phyloP scores from a whole-genome alignment of 2,113 vertebrate species.

The Limanda limanda region DNA sequence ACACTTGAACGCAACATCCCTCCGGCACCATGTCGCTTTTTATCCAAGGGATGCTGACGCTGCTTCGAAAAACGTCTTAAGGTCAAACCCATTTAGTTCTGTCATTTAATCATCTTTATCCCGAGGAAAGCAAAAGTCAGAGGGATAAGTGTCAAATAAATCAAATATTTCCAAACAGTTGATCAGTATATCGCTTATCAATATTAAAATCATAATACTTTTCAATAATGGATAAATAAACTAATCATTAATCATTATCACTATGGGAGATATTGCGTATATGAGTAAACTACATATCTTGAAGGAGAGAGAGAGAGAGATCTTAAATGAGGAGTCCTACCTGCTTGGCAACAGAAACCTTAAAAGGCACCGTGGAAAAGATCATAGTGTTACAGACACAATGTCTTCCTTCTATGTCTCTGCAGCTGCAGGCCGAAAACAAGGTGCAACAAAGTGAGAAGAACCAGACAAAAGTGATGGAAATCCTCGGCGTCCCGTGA shows the following conservation, averaged over 20 bases:
- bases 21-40: slow-evolving; percentile 9
- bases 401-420: slow-evolving; percentile 15
- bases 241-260: neutral
- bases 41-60: neutral
- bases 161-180: neutral
- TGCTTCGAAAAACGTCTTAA: neutral
- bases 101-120: neutral
- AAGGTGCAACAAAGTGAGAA: neutral
- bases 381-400: slow-evolving; percentile 51
- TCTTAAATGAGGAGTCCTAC: slow-evolving; percentile 54
- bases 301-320: neutral
- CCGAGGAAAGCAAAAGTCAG: neutral
- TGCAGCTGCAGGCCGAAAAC: slow-evolving; percentile 21
- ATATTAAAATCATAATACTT: neutral
- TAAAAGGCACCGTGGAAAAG: slow-evolving; percentile 62
- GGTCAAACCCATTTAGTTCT: neutral
- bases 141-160: neutral
- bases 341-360: slow-evolving; percentile 69
- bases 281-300: neutral
- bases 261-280: neutral
- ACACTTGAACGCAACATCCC: neutral
- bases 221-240: neutral
- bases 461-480: slow-evolving; percentile 12
- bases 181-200: neutral
- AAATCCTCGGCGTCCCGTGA: slow-evolving; percentile 25